Conservation (phyloP, 2,113 vertebrate genomes). For the Nerophis ophidion region DNA sequence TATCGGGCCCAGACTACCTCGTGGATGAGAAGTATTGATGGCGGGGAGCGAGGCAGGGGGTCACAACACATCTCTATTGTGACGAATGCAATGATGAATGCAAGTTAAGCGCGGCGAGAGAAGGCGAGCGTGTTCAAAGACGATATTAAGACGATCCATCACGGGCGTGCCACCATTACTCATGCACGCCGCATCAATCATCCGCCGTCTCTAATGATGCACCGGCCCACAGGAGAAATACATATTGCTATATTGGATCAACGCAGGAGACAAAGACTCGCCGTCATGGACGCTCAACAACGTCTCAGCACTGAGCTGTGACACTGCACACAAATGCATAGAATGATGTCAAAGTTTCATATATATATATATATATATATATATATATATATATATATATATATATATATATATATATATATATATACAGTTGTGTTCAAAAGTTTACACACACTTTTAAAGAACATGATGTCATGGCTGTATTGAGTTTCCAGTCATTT, state of each 20-base stretch:
- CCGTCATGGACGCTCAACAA: too few species aligned
- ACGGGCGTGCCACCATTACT: constrained; percentile 51
- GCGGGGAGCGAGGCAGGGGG: constrained; percentile 21
- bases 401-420: too few species aligned
- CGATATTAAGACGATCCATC: constrained; percentile 66
- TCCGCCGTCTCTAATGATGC: constrained; percentile 44
- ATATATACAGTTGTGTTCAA: too few species aligned
- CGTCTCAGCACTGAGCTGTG: too few species aligned
- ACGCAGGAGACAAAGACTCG: constrained; percentile 7
- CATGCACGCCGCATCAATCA: constrained; percentile 53
- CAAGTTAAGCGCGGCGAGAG: constrained; percentile 47
- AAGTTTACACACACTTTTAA: too few species aligned
- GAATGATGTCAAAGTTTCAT: too few species aligned
- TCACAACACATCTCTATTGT: constrained; percentile 46
- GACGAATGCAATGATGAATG: constrained; percentile 60
- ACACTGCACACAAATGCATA: too few species aligned
- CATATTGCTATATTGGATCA: constrained; percentile 41
- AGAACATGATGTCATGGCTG: too few species aligned
- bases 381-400: too few species aligned
- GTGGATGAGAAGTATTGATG: constrained; percentile 35
- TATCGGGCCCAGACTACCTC: constrained; percentile 44
- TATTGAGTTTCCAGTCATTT: too few species aligned
- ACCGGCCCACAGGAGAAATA: constrained; percentile 28
- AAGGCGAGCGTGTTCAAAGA: constrained; percentile 46
- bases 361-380: too few species aligned